Base-by-base conservation (phyloP, 2,888 invertebrate species). In the Zygaena filipendulae region DNA sequence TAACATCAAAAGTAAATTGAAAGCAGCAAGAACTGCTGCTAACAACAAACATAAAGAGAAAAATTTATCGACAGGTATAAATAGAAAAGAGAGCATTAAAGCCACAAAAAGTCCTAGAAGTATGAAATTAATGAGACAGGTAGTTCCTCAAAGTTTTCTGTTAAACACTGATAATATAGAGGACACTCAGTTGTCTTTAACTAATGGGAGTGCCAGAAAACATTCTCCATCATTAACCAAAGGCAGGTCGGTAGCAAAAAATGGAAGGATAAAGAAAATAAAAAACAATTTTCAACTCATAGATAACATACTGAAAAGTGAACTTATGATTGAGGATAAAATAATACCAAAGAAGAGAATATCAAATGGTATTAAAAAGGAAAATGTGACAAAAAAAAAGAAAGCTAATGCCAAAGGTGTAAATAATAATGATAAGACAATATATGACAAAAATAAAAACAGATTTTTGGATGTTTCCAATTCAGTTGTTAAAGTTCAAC, bases 371-470 rank as follows among this genome's bases (percentile, higher is more conserved):
- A 16, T 16, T 16, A 38, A 23, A 38, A 33, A 28, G 21, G 25
- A 31, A 40, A 39, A 30, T 23, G 12, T 29, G 9, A 16, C 22
- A 23, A 25, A 35, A 24, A 28, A 23, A 25, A 40, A 33, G 35
- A 26, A 31, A 36, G 23, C 34, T 24, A 22, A 38, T 13, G 33
- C 33, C 30, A 42, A 40, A 14, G 40, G 45, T 10, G 50, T 59
- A 39, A 81, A 84, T 59, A 83, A 84, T 55, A 68, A 80, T 66
- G 61, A 72, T 55, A 52, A 62, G 52, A 66, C 54, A 39, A 48
- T 62, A 32, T 59, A 48, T 39, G 47, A 70, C 32, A 57, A 68
- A 42, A 72, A 68, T 39, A 47, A 43, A 28, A 16, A 16, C 7
- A 7, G 5, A 16, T 16, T 16, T 16, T 4, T 4, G 7, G 7